These are phyloP conservation scores for Lichenostomus cassidix DNA, from an alignment of 2,113 vertebrate genomes.

Conservation along the genomic window DNA sequence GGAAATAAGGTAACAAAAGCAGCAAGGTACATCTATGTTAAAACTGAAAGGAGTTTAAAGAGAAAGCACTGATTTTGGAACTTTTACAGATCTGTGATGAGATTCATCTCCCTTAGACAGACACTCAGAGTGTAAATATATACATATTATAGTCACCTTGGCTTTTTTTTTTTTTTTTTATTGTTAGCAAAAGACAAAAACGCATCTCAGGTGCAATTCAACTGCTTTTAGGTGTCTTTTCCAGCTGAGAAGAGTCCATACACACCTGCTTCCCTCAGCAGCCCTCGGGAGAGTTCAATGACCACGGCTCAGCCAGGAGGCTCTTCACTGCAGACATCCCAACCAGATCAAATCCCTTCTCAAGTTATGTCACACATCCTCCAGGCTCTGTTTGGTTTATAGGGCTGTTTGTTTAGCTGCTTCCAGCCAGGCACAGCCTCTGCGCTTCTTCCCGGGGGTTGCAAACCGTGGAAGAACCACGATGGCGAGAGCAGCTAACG, in stretches of 20 bases:
- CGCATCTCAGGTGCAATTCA: background rate
- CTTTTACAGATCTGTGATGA: background rate
- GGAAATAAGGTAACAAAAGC: background rate
- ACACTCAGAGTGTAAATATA: background rate
- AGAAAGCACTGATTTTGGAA: background rate
- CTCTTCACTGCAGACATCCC: background rate
- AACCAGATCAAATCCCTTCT: background rate
- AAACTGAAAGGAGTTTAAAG: background rate
- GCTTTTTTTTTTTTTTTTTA: background rate
- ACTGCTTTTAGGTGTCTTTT: background rate
- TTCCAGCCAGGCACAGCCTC: background rate
- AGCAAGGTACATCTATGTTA: background rate
- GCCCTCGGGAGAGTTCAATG: accelerated
- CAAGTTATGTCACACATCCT: accelerated
- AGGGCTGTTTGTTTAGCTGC: background rate
- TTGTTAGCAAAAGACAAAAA: background rate
- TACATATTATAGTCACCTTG: background rate
- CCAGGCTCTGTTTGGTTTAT: background rate
- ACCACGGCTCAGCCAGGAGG: accelerated
- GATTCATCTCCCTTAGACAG: background rate
- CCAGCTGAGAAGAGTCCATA: background rate
- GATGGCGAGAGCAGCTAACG: accelerated
- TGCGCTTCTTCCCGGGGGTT: background rate
- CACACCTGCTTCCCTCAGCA: background rate
- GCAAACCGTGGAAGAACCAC: background rate